phyloP scores from a whole-genome alignment of 2,888 invertebrate genomes.

The Carabus problematicus region DNA sequence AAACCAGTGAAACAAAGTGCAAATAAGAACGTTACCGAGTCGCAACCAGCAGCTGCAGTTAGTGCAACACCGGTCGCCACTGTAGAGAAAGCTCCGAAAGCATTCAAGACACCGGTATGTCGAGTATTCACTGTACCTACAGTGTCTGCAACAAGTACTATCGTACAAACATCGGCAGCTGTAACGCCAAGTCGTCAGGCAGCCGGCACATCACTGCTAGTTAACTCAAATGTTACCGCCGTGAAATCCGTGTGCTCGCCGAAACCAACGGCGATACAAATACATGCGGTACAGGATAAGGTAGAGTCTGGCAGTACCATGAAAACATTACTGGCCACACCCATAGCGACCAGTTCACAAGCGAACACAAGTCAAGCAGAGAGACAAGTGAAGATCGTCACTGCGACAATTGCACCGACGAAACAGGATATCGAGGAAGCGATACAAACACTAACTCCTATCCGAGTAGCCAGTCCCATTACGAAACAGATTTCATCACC shows the following conservation, averaged over 20 bases:
- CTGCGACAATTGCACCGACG: conserved; percentile 36
- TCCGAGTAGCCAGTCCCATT: conserved; percentile 53
- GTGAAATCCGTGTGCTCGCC: conserved; percentile 38
- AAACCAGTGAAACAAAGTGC: conserved; percentile 58
- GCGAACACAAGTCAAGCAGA: conserved; percentile 51
- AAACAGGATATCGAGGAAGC: conserved; percentile 52
- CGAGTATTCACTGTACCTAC: conserved; percentile 40
- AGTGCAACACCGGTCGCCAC: conserved; percentile 40
- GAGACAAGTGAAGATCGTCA: conserved; percentile 32
- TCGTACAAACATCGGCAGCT: conserved; percentile 52
- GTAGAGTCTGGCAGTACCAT: conserved; percentile 44
- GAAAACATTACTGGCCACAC: conserved; percentile 57
- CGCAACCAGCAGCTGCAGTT: conserved; percentile 35
- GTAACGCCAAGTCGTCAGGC: conserved; percentile 53
- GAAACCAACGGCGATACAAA: conserved; percentile 35
- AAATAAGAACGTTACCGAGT: conserved; percentile 49
- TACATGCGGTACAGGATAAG: conserved; percentile 32
- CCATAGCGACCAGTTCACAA: conserved; percentile 63
- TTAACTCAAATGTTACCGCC: conserved; percentile 53
- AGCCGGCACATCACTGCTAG: conserved; percentile 59
- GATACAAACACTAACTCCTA: conserved; percentile 55
- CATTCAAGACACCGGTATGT: conserved; percentile 43
- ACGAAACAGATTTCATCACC: conserved; percentile 45
- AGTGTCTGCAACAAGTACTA: conserved; percentile 44
- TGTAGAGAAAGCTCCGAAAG: conserved; percentile 23